Evolutionary conservation across 2,113 vertebrate species (phyloP), one percentile per base, ranked within the genome.

Genomic region (Festucalex cinctus): DNA sequence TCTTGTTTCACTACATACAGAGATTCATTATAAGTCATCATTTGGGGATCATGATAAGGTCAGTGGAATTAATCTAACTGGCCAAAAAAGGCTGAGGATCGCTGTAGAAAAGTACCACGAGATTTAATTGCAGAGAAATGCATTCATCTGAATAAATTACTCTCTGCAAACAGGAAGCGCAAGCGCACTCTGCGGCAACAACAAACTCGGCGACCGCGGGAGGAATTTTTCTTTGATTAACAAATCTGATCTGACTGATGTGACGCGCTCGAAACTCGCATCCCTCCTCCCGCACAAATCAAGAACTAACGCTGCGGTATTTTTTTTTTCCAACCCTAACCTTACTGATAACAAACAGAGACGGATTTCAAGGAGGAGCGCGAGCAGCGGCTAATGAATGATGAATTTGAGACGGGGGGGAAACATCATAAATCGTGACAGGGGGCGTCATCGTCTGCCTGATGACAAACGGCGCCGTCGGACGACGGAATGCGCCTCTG

Each of bases 361-460:
- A 89, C 77, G 74, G 84, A 90, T 88, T 82, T 78, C 60, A 68
- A 76, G 69, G 79, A 64, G 36, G 13, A 43, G 65, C 70, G 81
- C 72, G 80, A 83, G 78, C 69, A 75, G 85, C 76, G 85, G 85
- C 91, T 91, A 92, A 92, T 89, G 81, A 82, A 87, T 92, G 91
- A 92, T 92, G 81, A 91, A 92, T 92, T 90, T 88, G 88, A 87
- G 87, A 86, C 68, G 68, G 80, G 80, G 76, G 68, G 66, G 77
- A 85, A 89, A 86, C 83, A 81, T 90, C 89, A 91, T 93, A 88
- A 86, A 91, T 92, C 88, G 73, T 84, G 86, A 87, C 88, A n/a
- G n/a, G 84, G 48, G 83, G 70, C 66, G 66, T 83, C 82, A 88
- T 91, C 91, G 89, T 89, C 89, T 85, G 80, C 71, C 24, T 65